Conservation (phyloP, 2,888 invertebrate species). For the Diarsia mendica region DNA sequence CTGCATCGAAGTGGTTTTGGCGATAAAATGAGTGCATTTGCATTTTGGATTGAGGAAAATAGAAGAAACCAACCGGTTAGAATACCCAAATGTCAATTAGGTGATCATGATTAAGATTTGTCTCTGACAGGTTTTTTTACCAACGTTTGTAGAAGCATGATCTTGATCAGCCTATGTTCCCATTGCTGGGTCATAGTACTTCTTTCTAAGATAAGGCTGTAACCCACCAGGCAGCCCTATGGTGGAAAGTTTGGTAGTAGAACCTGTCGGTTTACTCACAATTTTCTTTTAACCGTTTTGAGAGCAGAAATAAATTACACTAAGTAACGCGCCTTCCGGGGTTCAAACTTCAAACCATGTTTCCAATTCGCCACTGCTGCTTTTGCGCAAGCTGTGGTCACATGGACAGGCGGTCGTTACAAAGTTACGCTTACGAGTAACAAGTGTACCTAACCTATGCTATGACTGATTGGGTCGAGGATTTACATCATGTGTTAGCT, state of each 20-base stretch:
- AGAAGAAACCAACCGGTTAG: conserved; percentile 44
- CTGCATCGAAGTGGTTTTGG: neutral
- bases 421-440: conserved; percentile 30
- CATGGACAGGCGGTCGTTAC: neutral
- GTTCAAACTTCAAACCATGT: neutral
- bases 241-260: neutral
- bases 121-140: neutral
- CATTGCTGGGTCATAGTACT: neutral
- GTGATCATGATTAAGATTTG: neutral
- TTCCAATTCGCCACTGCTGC: neutral
- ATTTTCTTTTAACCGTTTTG: neutral
- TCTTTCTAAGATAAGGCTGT: neutral
- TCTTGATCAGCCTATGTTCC: neutral
- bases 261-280: neutral
- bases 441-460: conserved; percentile 23
- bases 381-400: conserved; percentile 22
- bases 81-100: neutral
- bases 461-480: conserved; percentile 43
- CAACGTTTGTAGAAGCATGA: conserved; percentile 26
- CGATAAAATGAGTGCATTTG: neutral
- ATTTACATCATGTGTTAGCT: conserved; percentile 39
- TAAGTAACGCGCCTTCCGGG: neutral
- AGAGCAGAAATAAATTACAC: neutral
- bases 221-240: neutral
- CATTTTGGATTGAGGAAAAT: neutral